These are phyloP conservation scores for Pipistrellus pipistrellus DNA, from an alignment of 2,797 vertebrate genomes.

Conservation along the genomic window DNA sequence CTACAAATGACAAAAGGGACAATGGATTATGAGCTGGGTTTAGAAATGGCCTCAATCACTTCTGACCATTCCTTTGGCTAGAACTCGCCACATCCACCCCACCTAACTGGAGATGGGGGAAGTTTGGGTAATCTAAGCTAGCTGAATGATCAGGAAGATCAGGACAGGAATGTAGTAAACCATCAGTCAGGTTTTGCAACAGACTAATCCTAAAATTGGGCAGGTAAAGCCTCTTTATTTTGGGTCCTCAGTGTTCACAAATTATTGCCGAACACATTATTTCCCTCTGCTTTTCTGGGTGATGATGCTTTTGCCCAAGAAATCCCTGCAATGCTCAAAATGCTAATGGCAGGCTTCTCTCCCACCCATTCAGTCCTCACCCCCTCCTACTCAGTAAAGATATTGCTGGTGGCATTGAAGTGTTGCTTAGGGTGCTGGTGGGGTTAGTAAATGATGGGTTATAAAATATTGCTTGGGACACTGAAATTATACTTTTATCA, in stretches of 20 bases:
- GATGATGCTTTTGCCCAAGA: neutral
- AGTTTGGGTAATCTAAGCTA: neutral
- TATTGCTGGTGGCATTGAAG: neutral
- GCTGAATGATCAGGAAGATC: neutral
- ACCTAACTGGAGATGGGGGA: neutral
- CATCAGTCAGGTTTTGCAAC: neutral
- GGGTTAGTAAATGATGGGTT: neutral
- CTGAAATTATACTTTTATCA: conserved; percentile 20
- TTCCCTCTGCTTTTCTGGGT: neutral
- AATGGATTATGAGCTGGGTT: neutral
- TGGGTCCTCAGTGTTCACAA: neutral
- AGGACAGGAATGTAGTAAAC: neutral
- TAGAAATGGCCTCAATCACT: neutral
- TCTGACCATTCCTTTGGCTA: neutral
- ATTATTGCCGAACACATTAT: neutral
- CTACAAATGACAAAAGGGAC: neutral
- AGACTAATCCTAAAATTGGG: conserved; percentile 17
- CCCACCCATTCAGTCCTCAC: neutral
- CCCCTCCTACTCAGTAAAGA: neutral
- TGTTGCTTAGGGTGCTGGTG: neutral
- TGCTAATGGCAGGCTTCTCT: neutral
- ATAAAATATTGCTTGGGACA: neutral
- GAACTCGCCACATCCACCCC: rapidly evolving
- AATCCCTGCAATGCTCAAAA: neutral
- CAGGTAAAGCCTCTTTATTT: neutral